Conservation (phyloP, 2,888 invertebrate species). For the Pteria penguin region DNA sequence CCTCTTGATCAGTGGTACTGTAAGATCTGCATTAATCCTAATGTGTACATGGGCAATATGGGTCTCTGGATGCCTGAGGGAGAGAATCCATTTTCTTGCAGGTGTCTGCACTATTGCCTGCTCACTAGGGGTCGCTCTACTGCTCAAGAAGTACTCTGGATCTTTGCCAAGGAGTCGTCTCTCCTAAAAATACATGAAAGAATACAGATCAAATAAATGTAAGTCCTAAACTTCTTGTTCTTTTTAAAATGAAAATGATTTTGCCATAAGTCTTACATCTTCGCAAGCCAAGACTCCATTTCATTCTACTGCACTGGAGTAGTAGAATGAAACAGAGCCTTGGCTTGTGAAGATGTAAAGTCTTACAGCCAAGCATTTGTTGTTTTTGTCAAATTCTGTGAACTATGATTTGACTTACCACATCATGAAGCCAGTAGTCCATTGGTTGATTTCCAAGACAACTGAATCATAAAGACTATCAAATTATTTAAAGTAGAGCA, state of each 20-base stretch:
- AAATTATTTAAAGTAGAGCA: not conserved
- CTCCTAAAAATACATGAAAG: too few relatives aligned
- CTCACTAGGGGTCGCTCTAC: not conserved
- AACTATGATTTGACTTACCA: slow-evolving; percentile 11
- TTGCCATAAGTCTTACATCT: too few relatives aligned
- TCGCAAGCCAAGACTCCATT: too few relatives aligned
- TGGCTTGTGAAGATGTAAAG: too few relatives aligned
- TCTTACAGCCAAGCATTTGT: too few relatives aligned
- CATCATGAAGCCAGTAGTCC: slow-evolving; percentile 27
- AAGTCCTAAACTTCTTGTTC: too few relatives aligned
- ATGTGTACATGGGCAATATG: not conserved
- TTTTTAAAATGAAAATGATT: too few relatives aligned
- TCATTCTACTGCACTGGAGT: too few relatives aligned
- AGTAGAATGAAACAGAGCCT: too few relatives aligned
- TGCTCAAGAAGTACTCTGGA: not conserved
- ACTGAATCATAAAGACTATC: not conserved
- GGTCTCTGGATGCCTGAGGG: not conserved
- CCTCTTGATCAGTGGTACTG: not conserved
- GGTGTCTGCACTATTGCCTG: not conserved
- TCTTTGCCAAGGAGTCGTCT: slow-evolving; percentile 4
- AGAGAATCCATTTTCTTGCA: not conserved
- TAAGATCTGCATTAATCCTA: not conserved
- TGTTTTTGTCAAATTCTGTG: not conserved
- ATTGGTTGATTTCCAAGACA: slow-evolving; percentile 30
- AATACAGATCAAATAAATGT: too few relatives aligned